phyloP scores from a whole-genome alignment of 2,797 vertebrate genomes.

The Channa striata region DNA sequence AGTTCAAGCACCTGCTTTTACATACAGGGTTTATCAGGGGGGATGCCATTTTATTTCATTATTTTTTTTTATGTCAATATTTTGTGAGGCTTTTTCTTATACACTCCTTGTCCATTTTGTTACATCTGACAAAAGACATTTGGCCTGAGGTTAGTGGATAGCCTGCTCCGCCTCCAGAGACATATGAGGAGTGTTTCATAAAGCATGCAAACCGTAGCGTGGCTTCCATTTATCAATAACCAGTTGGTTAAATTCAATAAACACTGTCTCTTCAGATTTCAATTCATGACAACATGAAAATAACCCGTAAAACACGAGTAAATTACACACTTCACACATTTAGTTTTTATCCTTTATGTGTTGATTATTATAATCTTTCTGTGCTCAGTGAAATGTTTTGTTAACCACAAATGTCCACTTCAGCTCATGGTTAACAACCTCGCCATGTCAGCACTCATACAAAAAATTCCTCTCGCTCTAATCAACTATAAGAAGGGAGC shows the following conservation, averaged over 20 bases:
- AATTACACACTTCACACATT: not conserved
- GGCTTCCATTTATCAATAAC: not conserved
- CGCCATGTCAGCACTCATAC: constrained; percentile 37
- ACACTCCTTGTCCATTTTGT: too few species aligned
- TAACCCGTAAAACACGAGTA: too few species aligned
- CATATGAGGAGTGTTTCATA: too few species aligned
- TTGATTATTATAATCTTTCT: constrained; percentile 11
- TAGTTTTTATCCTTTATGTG: constrained; percentile 4
- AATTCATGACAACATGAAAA: not conserved
- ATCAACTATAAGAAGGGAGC: constrained; percentile 33
- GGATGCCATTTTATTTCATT: too few species aligned
- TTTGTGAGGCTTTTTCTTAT: too few species aligned
- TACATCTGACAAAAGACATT: too few species aligned
- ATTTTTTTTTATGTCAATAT: too few species aligned
- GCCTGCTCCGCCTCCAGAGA: too few species aligned
- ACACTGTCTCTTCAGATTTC: not conserved
- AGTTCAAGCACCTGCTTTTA: too few species aligned
- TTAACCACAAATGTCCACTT: constrained; percentile 16
- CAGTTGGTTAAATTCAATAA: not conserved
- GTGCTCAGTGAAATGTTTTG: constrained; percentile 7
- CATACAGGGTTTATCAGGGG: too few species aligned
- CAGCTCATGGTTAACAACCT: constrained; percentile 15
- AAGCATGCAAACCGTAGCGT: too few species aligned
- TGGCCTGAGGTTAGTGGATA: too few species aligned
- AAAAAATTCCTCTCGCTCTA: constrained; percentile 38